These are phyloP conservation scores for Leucophora obtusa DNA, from an alignment of 2,888 invertebrate genomes.

Conservation along the genomic window DNA sequence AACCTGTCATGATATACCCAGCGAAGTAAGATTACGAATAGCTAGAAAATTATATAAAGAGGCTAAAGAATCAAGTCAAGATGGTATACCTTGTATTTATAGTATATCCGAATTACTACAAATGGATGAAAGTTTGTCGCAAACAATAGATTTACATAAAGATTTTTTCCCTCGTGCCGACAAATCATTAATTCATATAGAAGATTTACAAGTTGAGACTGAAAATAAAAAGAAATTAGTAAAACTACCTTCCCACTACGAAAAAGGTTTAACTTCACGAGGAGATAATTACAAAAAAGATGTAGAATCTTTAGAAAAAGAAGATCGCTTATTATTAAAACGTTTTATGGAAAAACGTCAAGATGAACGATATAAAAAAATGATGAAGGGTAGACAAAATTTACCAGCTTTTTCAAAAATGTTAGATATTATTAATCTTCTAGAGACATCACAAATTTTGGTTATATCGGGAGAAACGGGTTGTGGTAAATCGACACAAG, in stretches of 20 bases:
- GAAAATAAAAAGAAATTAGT: conserved; percentile 69
- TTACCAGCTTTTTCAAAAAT: conserved; percentile 87
- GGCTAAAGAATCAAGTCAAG: conserved; percentile 82
- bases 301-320: conserved; percentile 80
- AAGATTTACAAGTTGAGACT: conserved; percentile 8
- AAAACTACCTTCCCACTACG: conserved; percentile 82
- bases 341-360: conserved; percentile 82
- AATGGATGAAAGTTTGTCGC: conserved; percentile 83
- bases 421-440: conserved; percentile 83
- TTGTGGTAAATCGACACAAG: conserved; percentile 91
- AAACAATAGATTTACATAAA: conserved; percentile 81
- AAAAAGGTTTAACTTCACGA: conserved; percentile 81
- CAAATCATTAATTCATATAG: conserved; percentile 82
- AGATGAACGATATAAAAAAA: conserved; percentile 83
- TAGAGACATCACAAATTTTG: conserved; percentile 81
- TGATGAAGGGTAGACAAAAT: conserved; percentile 82
- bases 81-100: conserved; percentile 86
- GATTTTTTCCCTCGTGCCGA: conserved; percentile 80
- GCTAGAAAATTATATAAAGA: conserved; percentile 84
- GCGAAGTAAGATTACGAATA: conserved; percentile 83
- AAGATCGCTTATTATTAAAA: conserved; percentile 83
- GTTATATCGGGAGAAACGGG: conserved; percentile 92
- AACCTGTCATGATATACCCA: conserved; percentile 82
- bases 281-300: conserved; percentile 79
- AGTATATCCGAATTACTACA: conserved; percentile 85